These are phyloP conservation scores for Charadrius vociferus DNA, from an alignment of 2,113 vertebrate species.

Conservation along the genomic window DNA sequence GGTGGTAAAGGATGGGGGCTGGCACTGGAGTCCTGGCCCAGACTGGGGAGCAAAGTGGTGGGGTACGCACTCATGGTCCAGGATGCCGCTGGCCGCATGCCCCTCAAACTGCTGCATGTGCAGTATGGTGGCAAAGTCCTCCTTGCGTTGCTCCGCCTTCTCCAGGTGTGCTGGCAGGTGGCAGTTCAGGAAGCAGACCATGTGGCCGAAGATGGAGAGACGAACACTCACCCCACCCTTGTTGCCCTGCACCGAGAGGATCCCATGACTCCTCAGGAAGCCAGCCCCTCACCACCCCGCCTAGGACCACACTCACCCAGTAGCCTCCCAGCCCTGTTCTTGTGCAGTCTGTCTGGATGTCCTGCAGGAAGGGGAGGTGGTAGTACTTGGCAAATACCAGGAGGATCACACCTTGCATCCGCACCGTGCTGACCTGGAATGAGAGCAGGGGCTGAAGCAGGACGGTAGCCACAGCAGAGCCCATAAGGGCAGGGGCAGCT, in stretches of 20 bases:
- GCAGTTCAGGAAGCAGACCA: slow-evolving; percentile 97
- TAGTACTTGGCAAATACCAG: slow-evolving; percentile 93
- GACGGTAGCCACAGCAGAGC: background rate
- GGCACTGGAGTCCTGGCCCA: background rate
- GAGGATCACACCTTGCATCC: slow-evolving; percentile 95
- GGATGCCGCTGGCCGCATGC: slow-evolving; percentile 83
- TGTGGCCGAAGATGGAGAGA: slow-evolving; percentile 90
- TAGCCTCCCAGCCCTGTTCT: slow-evolving; percentile 87
- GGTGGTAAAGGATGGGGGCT: background rate
- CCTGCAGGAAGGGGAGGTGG: slow-evolving; percentile 88
- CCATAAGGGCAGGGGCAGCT: background rate
- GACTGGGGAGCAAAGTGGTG: background rate
- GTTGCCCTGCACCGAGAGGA: slow-evolving; percentile 84
- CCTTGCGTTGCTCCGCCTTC: slow-evolving; percentile 94
- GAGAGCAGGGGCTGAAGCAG: background rate
- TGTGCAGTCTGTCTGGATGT: slow-evolving; percentile 90
- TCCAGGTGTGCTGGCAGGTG: slow-evolving; percentile 97
- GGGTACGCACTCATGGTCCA: slow-evolving; percentile 93
- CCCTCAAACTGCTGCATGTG: slow-evolving; percentile 97
- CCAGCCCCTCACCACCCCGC: slow-evolving; percentile 49
- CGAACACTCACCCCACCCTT: slow-evolving; percentile 93
- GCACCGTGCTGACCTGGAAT: slow-evolving; percentile 88
- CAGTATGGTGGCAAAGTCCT: slow-evolving; percentile 96
- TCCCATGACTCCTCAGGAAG: background rate
- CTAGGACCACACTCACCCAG: slow-evolving; percentile 75